phyloP scores from a whole-genome alignment of 2,888 invertebrate species.

The Junonia oenone region DNA sequence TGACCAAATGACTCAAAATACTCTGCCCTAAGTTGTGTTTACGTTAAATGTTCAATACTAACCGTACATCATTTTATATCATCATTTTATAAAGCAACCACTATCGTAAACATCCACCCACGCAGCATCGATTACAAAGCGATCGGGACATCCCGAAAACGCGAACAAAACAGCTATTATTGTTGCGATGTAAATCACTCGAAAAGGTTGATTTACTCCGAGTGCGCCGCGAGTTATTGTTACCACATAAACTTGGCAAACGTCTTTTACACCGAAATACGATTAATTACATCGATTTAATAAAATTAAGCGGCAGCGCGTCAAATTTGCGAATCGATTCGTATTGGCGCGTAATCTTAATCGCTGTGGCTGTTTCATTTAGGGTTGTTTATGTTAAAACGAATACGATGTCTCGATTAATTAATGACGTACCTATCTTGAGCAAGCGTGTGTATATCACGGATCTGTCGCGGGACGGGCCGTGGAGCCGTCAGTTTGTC shows the following conservation, averaged over 20 bases:
- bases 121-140: slow-evolving; percentile 27
- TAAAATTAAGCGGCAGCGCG: slow-evolving; percentile 4
- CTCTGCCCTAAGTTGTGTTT: too few species aligned
- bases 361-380: neutral
- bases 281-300: slow-evolving; percentile 3
- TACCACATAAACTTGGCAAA: slow-evolving; percentile 32
- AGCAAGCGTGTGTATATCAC: slow-evolving; percentile 63
- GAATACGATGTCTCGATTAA: slow-evolving; percentile 67
- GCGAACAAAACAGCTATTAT: slow-evolving; percentile 33
- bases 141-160: slow-evolving; percentile 29
- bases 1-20: too few species aligned
- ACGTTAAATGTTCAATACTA: too few species aligned
- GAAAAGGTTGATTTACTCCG: slow-evolving; percentile 31
- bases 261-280: slow-evolving; percentile 17
- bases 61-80: too few species aligned
- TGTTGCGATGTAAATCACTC: slow-evolving; percentile 30
- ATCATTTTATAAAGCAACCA: slow-evolving; percentile 27
- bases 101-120: slow-evolving; percentile 29
- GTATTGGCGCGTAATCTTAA: neutral
- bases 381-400: neutral
- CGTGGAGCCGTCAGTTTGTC: slow-evolving; percentile 73
- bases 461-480: slow-evolving; percentile 72
- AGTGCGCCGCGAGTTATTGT: slow-evolving; percentile 27
- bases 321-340: neutral
- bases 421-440: slow-evolving; percentile 71